Evolutionary conservation across 2,888 invertebrate genomes (phyloP).

Genomic region (Brachypalpus laphriformis): DNA sequence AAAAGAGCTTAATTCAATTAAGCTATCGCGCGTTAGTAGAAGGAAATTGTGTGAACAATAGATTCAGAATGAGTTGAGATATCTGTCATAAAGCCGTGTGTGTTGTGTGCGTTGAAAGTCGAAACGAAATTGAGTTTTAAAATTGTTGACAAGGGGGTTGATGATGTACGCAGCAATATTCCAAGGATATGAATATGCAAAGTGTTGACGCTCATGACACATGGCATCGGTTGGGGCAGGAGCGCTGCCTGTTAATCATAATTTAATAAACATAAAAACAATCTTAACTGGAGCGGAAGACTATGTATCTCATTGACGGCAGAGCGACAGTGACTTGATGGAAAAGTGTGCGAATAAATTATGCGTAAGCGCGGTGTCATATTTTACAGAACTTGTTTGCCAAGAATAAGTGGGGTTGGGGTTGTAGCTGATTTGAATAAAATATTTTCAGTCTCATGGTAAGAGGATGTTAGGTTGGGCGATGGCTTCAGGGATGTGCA

Average conservation of each 20-base stretch:
- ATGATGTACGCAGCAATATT: neutral
- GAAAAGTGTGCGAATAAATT: constrained; percentile 48
- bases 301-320: neutral
- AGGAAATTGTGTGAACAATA: constrained; percentile 54
- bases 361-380: constrained; percentile 25
- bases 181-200: neutral
- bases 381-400: constrained; percentile 15
- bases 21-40: constrained; percentile 24
- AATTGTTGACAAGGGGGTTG: constrained; percentile 30
- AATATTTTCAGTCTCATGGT: neutral
- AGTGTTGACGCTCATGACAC: constrained; percentile 9
- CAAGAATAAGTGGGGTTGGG: neutral
- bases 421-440: neutral
- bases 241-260: constrained; percentile 41
- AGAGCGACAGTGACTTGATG: constrained; percentile 9
- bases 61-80: constrained; percentile 39
- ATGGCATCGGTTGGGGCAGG: neutral
- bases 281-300: constrained; percentile 58
- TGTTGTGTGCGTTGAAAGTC: constrained; percentile 7
- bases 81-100: neutral
- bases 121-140: constrained; percentile 52
- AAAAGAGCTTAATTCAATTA: constrained; percentile 45
- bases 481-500: neutral
- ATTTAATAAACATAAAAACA: constrained; percentile 59
- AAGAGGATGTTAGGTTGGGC: neutral